Evolutionary conservation across 1,140 invertebrate species (phyloP).

Genomic region (Armadillidium nasatum): DNA sequence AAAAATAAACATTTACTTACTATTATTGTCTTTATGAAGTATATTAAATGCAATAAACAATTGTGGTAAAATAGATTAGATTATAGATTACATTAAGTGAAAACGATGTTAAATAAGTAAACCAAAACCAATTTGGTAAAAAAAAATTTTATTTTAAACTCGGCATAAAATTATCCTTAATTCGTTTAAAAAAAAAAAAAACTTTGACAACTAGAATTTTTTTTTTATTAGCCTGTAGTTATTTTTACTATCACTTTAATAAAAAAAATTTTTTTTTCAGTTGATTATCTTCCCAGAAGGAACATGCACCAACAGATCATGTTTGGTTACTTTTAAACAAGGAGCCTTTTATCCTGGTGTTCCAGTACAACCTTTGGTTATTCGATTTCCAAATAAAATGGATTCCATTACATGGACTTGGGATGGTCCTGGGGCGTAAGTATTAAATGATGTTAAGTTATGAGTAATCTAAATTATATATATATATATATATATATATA

Average conservation of each 20-base stretch:
- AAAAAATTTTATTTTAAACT: too few species aligned
- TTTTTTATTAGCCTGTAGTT: constrained; percentile 35
- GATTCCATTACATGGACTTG: constrained; percentile 96
- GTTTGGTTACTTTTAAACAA: constrained; percentile 90
- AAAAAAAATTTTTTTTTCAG: too few species aligned
- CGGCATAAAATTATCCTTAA: too few species aligned
- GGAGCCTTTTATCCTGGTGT: constrained; percentile 85
- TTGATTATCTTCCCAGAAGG: constrained; percentile 93
- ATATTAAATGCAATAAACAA: too few species aligned
- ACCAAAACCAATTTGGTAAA: not conserved
- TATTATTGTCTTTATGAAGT: too few species aligned
- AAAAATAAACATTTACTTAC: too few species aligned
- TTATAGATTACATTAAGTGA: too few species aligned
- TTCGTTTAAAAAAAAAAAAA: too few species aligned
- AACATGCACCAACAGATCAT: constrained; percentile 88
- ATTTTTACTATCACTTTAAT: not conserved
- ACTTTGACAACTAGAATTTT: not conserved
- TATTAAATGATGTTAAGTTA: constrained; percentile 44
- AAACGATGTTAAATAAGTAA: too few species aligned
- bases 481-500: too few species aligned
- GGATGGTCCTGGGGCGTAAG: constrained; percentile 92
- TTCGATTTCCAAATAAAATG: constrained; percentile 83
- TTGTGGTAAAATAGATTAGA: too few species aligned
- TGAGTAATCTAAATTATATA: too few species aligned
- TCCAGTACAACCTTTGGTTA: constrained; percentile 87